Evolutionary conservation across 2,888 invertebrate genomes (phyloP).

Genomic region (Hybos culiciformis): DNA sequence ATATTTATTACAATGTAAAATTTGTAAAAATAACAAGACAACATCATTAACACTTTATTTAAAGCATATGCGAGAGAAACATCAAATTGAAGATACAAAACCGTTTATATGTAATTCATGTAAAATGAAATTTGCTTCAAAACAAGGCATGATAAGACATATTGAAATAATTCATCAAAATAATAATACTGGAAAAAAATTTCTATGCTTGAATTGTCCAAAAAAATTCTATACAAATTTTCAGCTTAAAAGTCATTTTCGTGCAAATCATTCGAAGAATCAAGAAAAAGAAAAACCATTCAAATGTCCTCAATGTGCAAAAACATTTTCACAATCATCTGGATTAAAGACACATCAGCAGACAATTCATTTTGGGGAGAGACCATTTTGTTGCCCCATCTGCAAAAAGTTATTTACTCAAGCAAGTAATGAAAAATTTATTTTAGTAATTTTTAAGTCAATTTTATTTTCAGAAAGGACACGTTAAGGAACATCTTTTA

Average conservation of each 20-base stretch:
- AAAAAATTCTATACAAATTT: constrained; percentile 28
- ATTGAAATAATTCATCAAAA: constrained; percentile 14
- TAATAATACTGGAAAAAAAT: constrained; percentile 13
- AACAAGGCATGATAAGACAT: constrained; percentile 13
- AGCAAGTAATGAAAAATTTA: too few species aligned
- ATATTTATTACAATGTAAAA: constrained; percentile 10
- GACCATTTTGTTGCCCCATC: constrained; percentile 8
- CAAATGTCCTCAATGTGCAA: constrained; percentile 7
- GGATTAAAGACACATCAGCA: constrained; percentile 8
- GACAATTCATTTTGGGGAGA: constrained; percentile 8
- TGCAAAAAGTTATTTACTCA: constrained; percentile 11
- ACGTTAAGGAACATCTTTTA: constrained; percentile 8
- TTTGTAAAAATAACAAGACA: constrained; percentile 9
- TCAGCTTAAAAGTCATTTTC: constrained; percentile 26
- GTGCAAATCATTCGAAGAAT: too few species aligned
- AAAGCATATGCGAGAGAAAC: constrained; percentile 10
- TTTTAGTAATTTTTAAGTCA: too few species aligned
- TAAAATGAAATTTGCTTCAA: constrained; percentile 10
- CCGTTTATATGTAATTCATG: constrained; percentile 12
- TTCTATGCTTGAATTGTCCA: constrained; percentile 21
- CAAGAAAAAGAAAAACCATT: constrained; percentile 8
- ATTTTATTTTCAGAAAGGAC: too few species aligned
- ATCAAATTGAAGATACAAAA: constrained; percentile 8
- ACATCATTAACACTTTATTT: constrained; percentile 8
- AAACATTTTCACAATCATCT: constrained; percentile 9